A percentile compares a stretch with the other conserved stretches of the same genome.
Evolutionary conservation across 2,888 invertebrate species (phyloP).

Genomic region (Pyrgus malvae): DNA sequence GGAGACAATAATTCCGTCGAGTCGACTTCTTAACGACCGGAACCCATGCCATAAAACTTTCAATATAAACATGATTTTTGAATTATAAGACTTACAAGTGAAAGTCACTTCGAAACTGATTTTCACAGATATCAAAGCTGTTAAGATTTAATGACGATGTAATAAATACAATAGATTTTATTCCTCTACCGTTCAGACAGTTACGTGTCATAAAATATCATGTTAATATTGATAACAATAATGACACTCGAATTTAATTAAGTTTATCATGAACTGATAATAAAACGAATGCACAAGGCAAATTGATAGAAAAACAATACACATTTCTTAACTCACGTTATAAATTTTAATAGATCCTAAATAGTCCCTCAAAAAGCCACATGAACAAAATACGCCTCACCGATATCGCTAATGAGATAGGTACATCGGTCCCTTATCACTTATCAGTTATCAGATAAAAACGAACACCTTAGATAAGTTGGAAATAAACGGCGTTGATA

Average conservation of each 20-base stretch:
- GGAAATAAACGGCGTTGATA: background rate
- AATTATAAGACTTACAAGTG: slow-evolving; percentile 28
- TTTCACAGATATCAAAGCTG: slow-evolving; percentile 4
- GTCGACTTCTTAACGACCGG: slow-evolving; percentile 21
- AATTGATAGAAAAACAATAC: no score
- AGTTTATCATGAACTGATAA: no score
- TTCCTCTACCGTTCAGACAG: background rate
- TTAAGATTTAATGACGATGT: background rate
- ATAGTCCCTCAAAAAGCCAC: no score
- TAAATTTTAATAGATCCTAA: no score
- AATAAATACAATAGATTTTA: background rate
- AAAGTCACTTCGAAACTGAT: slow-evolving; percentile 24
- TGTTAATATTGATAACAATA: background rate
- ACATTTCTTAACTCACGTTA: no score
- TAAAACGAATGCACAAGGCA: no score
- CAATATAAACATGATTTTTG: slow-evolving; percentile 24
- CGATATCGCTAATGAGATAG: slow-evolving; percentile 6
- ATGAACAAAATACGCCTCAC: background rate
- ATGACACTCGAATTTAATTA: background rate
- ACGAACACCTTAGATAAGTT: slow-evolving; percentile 8
- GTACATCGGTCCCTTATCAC: slow-evolving; percentile 2
- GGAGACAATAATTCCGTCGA: slow-evolving; percentile 11
- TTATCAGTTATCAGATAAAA: slow-evolving; percentile 18
- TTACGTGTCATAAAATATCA: background rate
- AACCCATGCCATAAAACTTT: slow-evolving; percentile 30